Percentiles rank a stretch among this genome's conserved stretches.
These are phyloP conservation scores for Notocelia uddmanniana DNA, from an alignment of 2,888 invertebrate species.

Conservation along the genomic window DNA sequence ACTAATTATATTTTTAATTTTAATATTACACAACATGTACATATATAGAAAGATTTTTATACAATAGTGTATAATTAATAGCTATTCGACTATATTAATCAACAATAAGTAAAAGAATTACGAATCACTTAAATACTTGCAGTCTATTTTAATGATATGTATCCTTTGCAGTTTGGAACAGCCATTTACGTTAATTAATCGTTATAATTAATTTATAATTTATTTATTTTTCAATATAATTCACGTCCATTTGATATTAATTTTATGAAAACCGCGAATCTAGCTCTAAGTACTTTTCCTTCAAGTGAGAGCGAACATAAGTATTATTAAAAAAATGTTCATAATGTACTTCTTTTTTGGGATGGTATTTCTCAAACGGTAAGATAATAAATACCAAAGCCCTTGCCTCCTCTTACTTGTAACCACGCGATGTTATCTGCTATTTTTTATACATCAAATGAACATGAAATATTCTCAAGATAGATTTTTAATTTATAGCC, in stretches of 20 bases:
- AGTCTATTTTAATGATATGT: constrained; percentile 86
- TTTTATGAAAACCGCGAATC: too few relatives aligned
- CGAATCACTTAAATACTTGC: constrained; percentile 79
- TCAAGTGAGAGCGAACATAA: neutral
- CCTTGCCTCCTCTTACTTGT: too few relatives aligned
- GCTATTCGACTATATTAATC: constrained; percentile 79
- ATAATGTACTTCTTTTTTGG: neutral
- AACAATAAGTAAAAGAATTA: constrained; percentile 85
- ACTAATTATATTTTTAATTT: constrained; percentile 74
- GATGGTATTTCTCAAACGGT: neutral
- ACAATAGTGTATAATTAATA: constrained; percentile 84
- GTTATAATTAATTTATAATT: constrained; percentile 48
- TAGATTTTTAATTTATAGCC: neutral
- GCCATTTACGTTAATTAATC: constrained; percentile 69
- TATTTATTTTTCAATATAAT: constrained; percentile 11
- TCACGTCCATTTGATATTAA: constrained; percentile 1
- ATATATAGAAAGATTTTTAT: constrained; percentile 86
- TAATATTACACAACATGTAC: constrained; percentile 85
- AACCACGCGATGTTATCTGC: neutral
- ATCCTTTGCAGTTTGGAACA: constrained; percentile 85
- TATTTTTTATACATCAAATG: neutral
- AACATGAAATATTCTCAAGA: constrained; percentile 24
- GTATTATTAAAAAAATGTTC: neutral
- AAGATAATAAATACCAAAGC: too few relatives aligned
- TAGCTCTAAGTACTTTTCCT: neutral